These are phyloP conservation scores for Lordiphosa andalusiaca DNA, from an alignment of 2,888 invertebrate genomes.

Conservation along the genomic window DNA sequence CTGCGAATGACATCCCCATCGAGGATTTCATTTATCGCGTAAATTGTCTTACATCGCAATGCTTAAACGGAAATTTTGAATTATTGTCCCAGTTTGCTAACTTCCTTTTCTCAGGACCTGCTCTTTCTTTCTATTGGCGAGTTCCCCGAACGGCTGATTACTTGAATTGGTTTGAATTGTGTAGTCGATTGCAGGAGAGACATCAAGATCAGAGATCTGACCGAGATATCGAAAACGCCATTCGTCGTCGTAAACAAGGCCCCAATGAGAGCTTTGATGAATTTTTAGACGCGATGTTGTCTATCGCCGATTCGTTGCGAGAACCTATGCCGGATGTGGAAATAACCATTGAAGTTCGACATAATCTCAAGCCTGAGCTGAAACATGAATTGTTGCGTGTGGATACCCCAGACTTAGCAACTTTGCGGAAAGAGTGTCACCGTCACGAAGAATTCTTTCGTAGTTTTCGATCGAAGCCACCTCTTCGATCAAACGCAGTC, in stretches of 20 bases:
- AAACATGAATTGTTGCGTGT: no score
- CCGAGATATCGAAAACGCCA: neutral
- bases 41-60: no score
- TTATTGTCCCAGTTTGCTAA: neutral
- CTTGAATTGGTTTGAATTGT: constrained; percentile 1
- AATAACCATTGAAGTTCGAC: no score
- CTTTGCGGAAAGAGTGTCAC: no score
- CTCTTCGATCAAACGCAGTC: no score
- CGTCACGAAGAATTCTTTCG: no score
- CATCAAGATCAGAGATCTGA: constrained; percentile 11
- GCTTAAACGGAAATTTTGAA: neutral
- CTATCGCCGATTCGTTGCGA: neutral
- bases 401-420: no score
- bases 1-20: no score
- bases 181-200: neutral
- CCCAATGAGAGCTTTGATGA: neutral
- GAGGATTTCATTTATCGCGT: no score
- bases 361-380: no score
- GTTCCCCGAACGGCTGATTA: neutral
- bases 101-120: neutral
- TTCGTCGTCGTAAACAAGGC: neutral
- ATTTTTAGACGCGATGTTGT: neutral
- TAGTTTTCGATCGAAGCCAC: no score
- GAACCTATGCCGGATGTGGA: neutral
- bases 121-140: neutral